Evolutionary conservation across 2,113 vertebrate species (phyloP), one percentile per base, ranked within the genome.

Genomic region (Propithecus coquereli): DNA sequence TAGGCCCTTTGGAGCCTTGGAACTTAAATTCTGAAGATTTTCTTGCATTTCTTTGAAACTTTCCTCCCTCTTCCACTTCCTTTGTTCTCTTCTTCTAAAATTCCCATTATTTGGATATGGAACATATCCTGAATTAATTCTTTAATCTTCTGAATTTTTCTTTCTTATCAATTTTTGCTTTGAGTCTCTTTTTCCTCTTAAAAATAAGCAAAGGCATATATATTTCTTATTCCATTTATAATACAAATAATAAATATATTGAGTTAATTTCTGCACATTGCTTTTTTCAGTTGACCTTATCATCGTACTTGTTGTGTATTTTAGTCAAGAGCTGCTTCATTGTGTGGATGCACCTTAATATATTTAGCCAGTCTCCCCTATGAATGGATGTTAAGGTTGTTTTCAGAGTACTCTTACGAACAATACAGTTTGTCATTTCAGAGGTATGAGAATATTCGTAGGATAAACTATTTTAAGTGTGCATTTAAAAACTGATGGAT

Each of bases 131-230:
- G 59, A 45, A 90, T 90, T 96, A 85, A 94, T 94, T 83, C 52
- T 71, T 91, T 77, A 85, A 82, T 95, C 23, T 85, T 85, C 23
- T 71, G 57, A 59, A 59, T 65, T 80, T 94, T 96, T 84, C 61
- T 93, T 93, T 91, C 10, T 10, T 93, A 4, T 66, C 77, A 54
- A 83, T 40, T 5, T 87, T 88, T 83, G 76, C 81, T 71, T 86
- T 70, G 84, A 92, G 23, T 68, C 40, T 87, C 8, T 65, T 86
- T 88, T 90, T 93, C 16, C 45, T 77, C 93, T 93, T 90, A 87
- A 73, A 94, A 92, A 89, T 91, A 52, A 37, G 23, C 74, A 22
- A 18, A 6, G 8, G 22, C 20, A 47, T 13, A n/a, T 61, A 32
- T 50, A 37, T 83, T 86, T 89, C 90, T 87, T 77, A 43, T 80